Conservation (phyloP, 2,113 vertebrate species). For the Cathartes aura region DNA sequence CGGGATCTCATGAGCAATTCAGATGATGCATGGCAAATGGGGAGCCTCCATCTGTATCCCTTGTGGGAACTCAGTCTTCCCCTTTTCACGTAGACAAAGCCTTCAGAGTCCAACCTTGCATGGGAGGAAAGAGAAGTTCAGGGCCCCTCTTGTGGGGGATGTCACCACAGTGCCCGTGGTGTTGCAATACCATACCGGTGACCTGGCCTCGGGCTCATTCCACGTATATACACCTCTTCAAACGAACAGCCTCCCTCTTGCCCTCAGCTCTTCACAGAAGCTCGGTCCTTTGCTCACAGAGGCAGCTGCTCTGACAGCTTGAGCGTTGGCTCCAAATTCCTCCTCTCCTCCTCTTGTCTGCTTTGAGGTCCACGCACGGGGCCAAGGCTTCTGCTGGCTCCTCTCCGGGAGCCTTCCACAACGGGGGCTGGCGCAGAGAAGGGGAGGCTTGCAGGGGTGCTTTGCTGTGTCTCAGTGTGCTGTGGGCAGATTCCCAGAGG, state of each 20-base stretch:
- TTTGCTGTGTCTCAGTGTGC: not conserved
- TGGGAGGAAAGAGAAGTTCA: not conserved
- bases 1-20: not conserved
- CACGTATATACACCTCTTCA: fast-evolving
- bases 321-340: fast-evolving
- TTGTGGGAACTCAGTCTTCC: not conserved
- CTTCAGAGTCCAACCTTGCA: not conserved
- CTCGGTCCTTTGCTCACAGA: not conserved
- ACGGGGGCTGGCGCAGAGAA: not conserved
- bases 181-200: not conserved
- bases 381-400: not conserved
- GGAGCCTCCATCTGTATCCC: not conserved
- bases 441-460: not conserved
- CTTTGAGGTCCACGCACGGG: fast-evolving
- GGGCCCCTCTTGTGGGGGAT: fast-evolving
- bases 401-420: fast-evolving
- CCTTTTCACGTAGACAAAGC: not conserved
- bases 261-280: not conserved
- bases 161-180: not conserved
- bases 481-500: not conserved
- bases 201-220: fast-evolving
- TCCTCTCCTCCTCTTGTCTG: not conserved
- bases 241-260: not conserved
- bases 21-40: not conserved
- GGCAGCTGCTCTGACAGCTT: fast-evolving